Percentiles rank a stretch among this genome's conserved stretches.
Evolutionary conservation across 2,797 vertebrate genomes (phyloP).

Genomic region (Okamejei kenojei): DNA sequence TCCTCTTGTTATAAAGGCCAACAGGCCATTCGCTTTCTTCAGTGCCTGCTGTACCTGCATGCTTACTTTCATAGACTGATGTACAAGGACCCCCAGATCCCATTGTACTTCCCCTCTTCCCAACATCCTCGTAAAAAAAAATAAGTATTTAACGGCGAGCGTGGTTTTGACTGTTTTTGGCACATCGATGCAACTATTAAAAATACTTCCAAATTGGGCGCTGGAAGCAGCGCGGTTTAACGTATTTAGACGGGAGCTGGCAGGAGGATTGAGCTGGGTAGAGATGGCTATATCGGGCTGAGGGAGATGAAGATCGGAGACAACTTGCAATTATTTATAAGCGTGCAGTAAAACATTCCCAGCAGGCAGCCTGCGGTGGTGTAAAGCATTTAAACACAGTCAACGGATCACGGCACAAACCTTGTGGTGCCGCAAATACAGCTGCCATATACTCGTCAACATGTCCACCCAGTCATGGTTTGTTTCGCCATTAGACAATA

Average conservation of each 20-base stretch:
- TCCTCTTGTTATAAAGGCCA: too few relatives aligned
- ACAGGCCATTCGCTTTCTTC: too few relatives aligned
- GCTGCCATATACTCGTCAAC: neutral
- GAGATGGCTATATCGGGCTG: neutral
- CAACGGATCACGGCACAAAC: too few relatives aligned
- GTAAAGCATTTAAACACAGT: too few relatives aligned
- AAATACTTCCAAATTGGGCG: neutral
- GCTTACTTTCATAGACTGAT: too few relatives aligned
- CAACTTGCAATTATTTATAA: neutral
- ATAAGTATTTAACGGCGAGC: neutral
- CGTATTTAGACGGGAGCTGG: neutral
- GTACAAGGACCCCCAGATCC: too few relatives aligned
- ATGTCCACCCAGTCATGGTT: neutral
- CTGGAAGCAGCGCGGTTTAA: neutral
- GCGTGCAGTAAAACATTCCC: neutral
- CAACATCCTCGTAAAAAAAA: too few relatives aligned
- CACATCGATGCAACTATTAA: neutral
- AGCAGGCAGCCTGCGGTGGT: too few relatives aligned
- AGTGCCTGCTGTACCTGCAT: too few relatives aligned
- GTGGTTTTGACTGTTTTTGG: neutral
- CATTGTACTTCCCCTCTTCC: too few relatives aligned
- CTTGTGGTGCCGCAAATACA: neutral
- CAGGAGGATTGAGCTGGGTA: neutral
- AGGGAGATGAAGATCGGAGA: neutral
- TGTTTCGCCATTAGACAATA: too few relatives aligned